phyloP scores from a whole-genome alignment of 2,113 vertebrate species.

The Spheniscus mendiculus region DNA sequence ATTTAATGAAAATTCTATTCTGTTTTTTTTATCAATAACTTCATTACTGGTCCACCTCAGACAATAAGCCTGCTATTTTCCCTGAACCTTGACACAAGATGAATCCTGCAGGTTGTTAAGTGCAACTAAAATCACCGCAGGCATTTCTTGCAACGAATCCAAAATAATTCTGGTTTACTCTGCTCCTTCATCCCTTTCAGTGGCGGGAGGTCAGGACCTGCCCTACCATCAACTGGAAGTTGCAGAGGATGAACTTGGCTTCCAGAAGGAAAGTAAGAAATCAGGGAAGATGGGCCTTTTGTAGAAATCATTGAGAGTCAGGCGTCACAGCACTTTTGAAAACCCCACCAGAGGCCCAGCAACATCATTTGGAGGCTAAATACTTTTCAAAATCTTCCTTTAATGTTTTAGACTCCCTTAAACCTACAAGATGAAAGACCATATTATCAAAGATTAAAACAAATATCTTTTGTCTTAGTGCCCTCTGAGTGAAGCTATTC shows the following conservation, averaged over 20 bases:
- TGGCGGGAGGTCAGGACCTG: not conserved
- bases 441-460: conserved; percentile 42
- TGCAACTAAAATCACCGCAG: not conserved
- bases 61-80: not conserved
- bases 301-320: not conserved
- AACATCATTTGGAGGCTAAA: not conserved
- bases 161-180: not conserved
- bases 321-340: not conserved
- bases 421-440: not conserved
- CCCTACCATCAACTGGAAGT: not conserved
- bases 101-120: not conserved
- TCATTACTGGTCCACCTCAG: not conserved
- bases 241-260: not conserved
- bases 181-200: not conserved
- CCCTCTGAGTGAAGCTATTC: conserved; percentile 12
- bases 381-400: not conserved
- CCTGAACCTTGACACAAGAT: not conserved
- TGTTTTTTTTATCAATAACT: not conserved
- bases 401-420: not conserved
- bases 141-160: not conserved
- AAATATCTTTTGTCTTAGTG: not conserved
- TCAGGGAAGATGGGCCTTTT: not conserved
- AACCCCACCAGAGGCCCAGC: not conserved
- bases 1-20: not conserved
- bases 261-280: not conserved